Base-by-base conservation (phyloP, 2,888 invertebrate species). In the Drymonia ruficornis region DNA sequence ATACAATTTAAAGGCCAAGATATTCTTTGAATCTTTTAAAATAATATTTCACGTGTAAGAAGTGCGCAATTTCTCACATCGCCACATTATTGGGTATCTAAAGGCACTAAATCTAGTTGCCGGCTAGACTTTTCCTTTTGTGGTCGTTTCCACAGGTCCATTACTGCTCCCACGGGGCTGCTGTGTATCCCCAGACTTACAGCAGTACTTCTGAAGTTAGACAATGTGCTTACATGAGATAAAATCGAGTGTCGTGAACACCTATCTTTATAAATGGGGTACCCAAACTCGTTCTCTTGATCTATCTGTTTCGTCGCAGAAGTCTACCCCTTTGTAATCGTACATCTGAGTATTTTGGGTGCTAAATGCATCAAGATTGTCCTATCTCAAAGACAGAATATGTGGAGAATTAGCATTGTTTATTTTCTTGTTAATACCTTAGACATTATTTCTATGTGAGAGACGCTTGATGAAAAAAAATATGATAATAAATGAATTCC, bases 71-170 rank as follows among this genome's bases (percentile, higher is more conserved):
- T 68, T 72, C 64, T 74, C 74, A 67, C 63, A 62, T 65, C 65
- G 64, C 72, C 73, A 76, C 80, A 76, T 82, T 85, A 84, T 80
- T 74, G 74, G 76, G 74, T 78, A 76, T 76, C 77, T 68, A 70
- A 76, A 70, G 72, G 73, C 74, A 78, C 78, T 89, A 89, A 91
- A 89, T 90, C 86, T 87, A 80, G 75, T 76, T 76, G 81, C 72
- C 77, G 81, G 69, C 78, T 79, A 81, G 78, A 81, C 78, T 81
- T 83, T 80, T 84, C 81, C 83, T 86, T 89, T 84, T 83, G 76
- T 75, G 80, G 78, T 76, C 80, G 82, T 82, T 83, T 84, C 81
- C 82, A 77, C 84, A 78, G 76, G 80, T 76, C 85, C 85, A 84
- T 87, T 88, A 89, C 76, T 63, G 79, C 72, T 78, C 89, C 83